A percentile compares a stretch with the other conserved stretches of the same genome.
These are phyloP conservation scores for Eledone cirrhosa DNA, from an alignment of 2,888 invertebrate species.

Conservation along the genomic window DNA sequence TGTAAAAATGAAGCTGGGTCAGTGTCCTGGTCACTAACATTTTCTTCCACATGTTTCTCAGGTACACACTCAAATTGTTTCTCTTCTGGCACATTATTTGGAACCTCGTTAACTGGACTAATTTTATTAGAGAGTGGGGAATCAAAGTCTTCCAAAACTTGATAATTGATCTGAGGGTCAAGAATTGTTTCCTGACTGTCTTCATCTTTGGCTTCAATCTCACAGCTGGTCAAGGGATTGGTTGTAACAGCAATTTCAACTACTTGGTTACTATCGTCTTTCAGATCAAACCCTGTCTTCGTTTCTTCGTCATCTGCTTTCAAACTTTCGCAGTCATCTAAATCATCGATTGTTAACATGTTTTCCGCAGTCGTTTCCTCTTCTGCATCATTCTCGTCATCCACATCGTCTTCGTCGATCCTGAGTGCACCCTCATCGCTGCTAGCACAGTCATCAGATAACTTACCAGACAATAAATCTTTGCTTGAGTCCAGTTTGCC, in stretches of 20 bases:
- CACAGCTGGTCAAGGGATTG: background rate
- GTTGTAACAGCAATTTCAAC: background rate
- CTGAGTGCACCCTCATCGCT: slow-evolving; percentile 18
- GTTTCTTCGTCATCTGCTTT: slow-evolving; percentile 33
- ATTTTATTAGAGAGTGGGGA: background rate
- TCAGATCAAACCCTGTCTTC: slow-evolving; percentile 1
- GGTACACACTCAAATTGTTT: background rate
- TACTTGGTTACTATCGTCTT: slow-evolving; percentile 10
- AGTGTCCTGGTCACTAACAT: background rate
- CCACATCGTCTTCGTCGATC: slow-evolving; percentile 14
- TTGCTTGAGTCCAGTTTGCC: background rate
- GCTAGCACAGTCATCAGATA: slow-evolving; percentile 22
- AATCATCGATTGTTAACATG: slow-evolving; percentile 35
- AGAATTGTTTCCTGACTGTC: slow-evolving; percentile 27
- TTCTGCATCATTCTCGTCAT: slow-evolving; percentile 13
- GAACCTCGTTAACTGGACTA: slow-evolving; percentile 2
- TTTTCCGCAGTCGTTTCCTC: background rate
- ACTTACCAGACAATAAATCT: background rate
- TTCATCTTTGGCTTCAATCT: slow-evolving; percentile 21
- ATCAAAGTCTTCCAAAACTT: slow-evolving; percentile 18
- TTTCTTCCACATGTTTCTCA: background rate
- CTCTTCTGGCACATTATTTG: background rate
- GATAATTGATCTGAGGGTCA: slow-evolving; percentile 19
- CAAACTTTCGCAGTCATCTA: slow-evolving; percentile 31
- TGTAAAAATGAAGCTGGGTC: background rate